Evolutionary conservation across 2,797 vertebrate genomes (phyloP).

Genomic region (Crenuchus spilurus): DNA sequence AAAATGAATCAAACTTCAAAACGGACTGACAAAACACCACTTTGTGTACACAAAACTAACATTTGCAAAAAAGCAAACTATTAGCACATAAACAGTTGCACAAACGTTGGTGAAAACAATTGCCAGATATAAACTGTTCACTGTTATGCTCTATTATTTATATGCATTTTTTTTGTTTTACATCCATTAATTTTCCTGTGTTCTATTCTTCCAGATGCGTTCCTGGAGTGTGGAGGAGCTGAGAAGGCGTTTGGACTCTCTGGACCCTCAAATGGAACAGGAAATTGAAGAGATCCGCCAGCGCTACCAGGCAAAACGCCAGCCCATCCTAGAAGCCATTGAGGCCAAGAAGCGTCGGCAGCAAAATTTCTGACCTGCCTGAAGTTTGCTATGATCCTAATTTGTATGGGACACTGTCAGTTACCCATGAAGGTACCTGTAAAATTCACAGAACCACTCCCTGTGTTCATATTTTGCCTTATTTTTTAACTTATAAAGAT

Average conservation of each 20-base stretch:
- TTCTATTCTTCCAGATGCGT: constrained; percentile 77
- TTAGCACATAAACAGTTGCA: too few species aligned
- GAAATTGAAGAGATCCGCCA: constrained; percentile 96
- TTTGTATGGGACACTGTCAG: background rate
- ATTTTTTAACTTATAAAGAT: constrained; percentile 3
- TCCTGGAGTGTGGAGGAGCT: constrained; percentile 91
- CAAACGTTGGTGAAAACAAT: too few species aligned
- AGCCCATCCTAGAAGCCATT: constrained; percentile 95
- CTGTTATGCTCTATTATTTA: background rate
- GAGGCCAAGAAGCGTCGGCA: constrained; percentile 93
- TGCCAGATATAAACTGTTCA: too few species aligned
- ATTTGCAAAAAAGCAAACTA: too few species aligned
- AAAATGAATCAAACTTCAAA: too few species aligned
- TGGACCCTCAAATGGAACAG: constrained; percentile 97
- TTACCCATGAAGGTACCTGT: constrained; percentile 37
- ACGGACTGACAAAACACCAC: too few species aligned
- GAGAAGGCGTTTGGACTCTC: constrained; percentile 81
- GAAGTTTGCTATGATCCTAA: background rate
- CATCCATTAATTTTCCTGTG: background rate
- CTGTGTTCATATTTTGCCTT: background rate
- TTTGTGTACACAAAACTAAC: too few species aligned
- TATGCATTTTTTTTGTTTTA: background rate
- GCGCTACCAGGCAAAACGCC: constrained; percentile 93
- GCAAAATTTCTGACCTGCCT: constrained; percentile 84
- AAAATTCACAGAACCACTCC: constrained; percentile 1